Evolutionary conservation across 2,888 invertebrate genomes (phyloP).

Genomic region (Beris morrisii): DNA sequence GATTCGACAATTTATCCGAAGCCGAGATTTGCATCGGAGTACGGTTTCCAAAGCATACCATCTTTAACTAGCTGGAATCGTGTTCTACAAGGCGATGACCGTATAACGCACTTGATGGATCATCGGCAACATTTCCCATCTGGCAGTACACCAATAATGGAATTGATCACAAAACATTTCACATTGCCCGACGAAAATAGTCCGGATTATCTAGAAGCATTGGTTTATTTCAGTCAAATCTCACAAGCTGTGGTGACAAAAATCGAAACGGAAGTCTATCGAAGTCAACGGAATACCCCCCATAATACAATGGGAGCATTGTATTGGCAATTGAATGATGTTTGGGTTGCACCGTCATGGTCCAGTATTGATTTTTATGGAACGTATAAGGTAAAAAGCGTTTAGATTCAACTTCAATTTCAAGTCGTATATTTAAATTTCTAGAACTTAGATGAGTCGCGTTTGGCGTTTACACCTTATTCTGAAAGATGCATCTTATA

Average conservation of each 20-base stretch:
- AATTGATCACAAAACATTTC: slow-evolving; percentile 66
- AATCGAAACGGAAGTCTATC: slow-evolving; percentile 80
- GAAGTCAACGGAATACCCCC: slow-evolving; percentile 58
- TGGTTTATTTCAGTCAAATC: slow-evolving; percentile 85
- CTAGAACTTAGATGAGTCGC: slow-evolving; percentile 49
- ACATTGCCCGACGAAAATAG: slow-evolving; percentile 61
- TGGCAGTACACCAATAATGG: slow-evolving; percentile 68
- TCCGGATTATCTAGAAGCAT: slow-evolving; percentile 64
- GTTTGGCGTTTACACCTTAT: slow-evolving; percentile 42
- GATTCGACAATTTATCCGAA: slow-evolving; percentile 72
- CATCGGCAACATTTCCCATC: slow-evolving; percentile 86
- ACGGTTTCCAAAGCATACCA: slow-evolving; percentile 91
- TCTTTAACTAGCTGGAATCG: slow-evolving; percentile 67
- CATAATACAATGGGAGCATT: slow-evolving; percentile 88
- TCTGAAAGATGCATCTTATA: neutral
- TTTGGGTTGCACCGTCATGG: slow-evolving; percentile 98
- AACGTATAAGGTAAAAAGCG: slow-evolving; percentile 50
- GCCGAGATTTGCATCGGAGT: slow-evolving; percentile 92
- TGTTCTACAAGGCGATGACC: slow-evolving; percentile 59
- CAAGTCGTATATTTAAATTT: neutral
- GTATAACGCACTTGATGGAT: slow-evolving; percentile 66
- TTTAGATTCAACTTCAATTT: neutral
- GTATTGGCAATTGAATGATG: slow-evolving; percentile 98
- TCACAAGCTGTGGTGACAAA: slow-evolving; percentile 87
- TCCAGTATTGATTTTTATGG: slow-evolving; percentile 72